A percentile compares a stretch with the other conserved stretches of the same genome.
Evolutionary conservation across 2,113 vertebrate species (phyloP).

Genomic region (Origma solitaria): DNA sequence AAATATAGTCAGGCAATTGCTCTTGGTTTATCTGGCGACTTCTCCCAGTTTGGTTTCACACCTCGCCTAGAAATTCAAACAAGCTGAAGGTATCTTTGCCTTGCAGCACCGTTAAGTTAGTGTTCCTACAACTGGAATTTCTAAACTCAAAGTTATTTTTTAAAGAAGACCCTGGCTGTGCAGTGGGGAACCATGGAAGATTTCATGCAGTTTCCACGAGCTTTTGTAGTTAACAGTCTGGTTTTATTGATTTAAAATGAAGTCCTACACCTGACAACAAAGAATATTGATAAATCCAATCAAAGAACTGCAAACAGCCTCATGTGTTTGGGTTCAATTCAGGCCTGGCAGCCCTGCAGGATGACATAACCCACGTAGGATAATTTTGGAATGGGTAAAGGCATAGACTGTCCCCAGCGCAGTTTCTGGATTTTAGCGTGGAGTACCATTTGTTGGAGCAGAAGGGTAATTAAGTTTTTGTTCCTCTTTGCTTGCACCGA

Average conservation of each 20-base stretch:
- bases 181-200: neutral
- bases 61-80: neutral
- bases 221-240: neutral
- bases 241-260: neutral
- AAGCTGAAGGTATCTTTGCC: neutral
- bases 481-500: neutral
- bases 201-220: neutral
- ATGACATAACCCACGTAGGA: neutral
- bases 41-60: neutral
- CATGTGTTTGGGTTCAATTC: neutral
- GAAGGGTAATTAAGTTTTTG: neutral
- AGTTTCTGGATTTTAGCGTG: neutral
- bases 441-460: neutral
- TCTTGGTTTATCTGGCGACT: neutral
- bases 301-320: neutral
- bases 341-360: neutral
- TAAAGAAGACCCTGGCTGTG: neutral
- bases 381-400: neutral
- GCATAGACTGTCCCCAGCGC: accelerated
- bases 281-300: neutral
- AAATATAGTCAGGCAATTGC: neutral
- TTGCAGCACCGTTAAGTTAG: neutral
- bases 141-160: neutral
- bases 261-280: neutral
- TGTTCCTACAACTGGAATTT: neutral